Conservation (phyloP, 2,888 invertebrate genomes). For the Blastobasis lacticolella region DNA sequence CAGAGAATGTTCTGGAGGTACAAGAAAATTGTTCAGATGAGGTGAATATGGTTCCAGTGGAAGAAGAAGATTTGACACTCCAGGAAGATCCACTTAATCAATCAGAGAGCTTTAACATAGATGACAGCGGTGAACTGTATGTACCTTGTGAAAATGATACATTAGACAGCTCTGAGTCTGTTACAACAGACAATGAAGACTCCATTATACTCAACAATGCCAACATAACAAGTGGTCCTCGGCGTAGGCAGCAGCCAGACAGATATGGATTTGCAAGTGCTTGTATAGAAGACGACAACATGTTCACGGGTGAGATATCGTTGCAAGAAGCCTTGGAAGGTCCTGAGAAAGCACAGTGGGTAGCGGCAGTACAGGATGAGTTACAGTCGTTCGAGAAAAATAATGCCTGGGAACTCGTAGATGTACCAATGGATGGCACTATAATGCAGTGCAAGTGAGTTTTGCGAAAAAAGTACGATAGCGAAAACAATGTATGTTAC, state of each 20-base stretch:
- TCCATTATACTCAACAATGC: too few species aligned
- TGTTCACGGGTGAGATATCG: neutral
- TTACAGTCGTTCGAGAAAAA: slow-evolving; percentile 8
- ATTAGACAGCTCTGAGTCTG: too few species aligned
- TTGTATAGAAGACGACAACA: neutral
- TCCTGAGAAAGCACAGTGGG: slow-evolving; percentile 8
- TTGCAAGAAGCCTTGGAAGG: neutral
- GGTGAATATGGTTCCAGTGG: neutral
- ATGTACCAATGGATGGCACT: slow-evolving; percentile 3
- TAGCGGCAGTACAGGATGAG: slow-evolving; percentile 6
- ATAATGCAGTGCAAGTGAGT: slow-evolving; percentile 12
- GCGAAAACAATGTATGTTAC: slow-evolving; percentile 3
- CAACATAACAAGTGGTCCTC: too few species aligned
- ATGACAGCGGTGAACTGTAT: slow-evolving; percentile 1
- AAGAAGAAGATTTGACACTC: too few species aligned
- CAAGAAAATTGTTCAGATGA: too few species aligned
- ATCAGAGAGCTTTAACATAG: neutral
- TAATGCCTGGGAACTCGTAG: slow-evolving; percentile 5
- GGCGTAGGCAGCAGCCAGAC: too few species aligned
- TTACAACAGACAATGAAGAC: too few species aligned
- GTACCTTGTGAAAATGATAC: too few species aligned
- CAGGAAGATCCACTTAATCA: too few species aligned
- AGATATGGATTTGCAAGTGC: slow-evolving; percentile 9
- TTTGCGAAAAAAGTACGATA: slow-evolving; percentile 7
- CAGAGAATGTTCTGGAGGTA: neutral